Evolutionary conservation across 2,888 invertebrate genomes (phyloP).

Genomic region (Hymenopus coronatus): DNA sequence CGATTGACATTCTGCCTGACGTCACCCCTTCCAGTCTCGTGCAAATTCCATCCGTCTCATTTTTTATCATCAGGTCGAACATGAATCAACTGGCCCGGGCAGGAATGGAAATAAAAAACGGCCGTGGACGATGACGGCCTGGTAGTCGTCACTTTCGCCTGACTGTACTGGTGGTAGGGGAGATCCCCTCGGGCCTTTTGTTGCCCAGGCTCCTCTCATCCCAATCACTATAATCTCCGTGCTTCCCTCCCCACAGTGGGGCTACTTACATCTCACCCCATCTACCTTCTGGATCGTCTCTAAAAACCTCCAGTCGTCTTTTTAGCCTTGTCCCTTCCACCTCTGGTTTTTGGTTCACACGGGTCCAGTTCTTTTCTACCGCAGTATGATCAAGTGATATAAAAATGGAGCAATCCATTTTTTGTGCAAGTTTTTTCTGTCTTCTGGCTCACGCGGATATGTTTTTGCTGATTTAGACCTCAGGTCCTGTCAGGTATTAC

Average conservation of each 20-base stretch:
- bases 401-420: slow-evolving; percentile 1
- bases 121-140: background rate
- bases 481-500: too few species aligned
- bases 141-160: background rate
- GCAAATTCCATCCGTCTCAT: background rate
- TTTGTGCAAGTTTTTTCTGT: too few species aligned
- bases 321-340: slow-evolving; percentile 23
- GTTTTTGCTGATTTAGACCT: too few species aligned
- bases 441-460: too few species aligned
- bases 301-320: slow-evolving; percentile 16
- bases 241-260: background rate
- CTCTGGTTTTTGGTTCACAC: slow-evolving; percentile 28
- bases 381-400: slow-evolving; percentile 15
- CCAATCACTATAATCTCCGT: slow-evolving; percentile 16
- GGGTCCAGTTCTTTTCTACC: slow-evolving; percentile 11
- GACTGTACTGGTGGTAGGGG: background rate
- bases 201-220: background rate
- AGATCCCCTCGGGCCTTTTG: background rate
- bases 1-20: background rate
- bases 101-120: background rate
- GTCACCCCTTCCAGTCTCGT: background rate
- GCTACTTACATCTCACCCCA: slow-evolving; percentile 9
- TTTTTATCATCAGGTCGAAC: background rate
- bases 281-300: slow-evolving; percentile 6
- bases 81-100: background rate